phyloP scores from a whole-genome alignment of 2,113 vertebrate genomes.

The Ophthalmolycus amberensis region DNA sequence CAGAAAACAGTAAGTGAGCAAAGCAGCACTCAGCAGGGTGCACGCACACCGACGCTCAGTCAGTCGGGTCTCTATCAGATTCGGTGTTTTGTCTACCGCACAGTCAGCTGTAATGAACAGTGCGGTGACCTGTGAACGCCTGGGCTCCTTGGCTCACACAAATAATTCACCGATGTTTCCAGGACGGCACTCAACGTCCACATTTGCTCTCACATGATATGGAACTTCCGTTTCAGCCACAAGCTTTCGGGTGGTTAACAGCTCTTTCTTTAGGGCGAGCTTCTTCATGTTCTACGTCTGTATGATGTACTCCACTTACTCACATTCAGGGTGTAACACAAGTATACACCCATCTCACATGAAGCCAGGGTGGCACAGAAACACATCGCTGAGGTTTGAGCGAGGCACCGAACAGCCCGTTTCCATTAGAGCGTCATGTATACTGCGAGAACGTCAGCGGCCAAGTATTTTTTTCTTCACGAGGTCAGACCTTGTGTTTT shows the following conservation, averaged over 20 bases:
- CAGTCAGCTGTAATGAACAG: conserved; percentile 19
- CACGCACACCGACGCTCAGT: background rate
- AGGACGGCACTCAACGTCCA: background rate
- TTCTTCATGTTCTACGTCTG: conserved; percentile 11
- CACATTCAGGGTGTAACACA: conserved; percentile 12
- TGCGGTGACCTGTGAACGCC: background rate
- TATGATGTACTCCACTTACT: conserved; percentile 29
- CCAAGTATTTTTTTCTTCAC: background rate
- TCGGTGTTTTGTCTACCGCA: conserved; percentile 29
- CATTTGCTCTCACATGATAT: conserved; percentile 4
- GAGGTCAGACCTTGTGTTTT: conserved; percentile 50
- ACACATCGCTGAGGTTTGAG: conserved; percentile 2
- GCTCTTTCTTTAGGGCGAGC: conserved; percentile 13
- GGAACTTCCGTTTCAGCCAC: conserved; percentile 24
- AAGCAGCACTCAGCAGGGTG: background rate
- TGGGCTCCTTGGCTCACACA: conserved; percentile 4
- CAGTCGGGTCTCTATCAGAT: background rate
- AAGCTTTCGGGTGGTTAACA: conserved; percentile 35
- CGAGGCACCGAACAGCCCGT: conserved; percentile 46
- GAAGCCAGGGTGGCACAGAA: conserved; percentile 11
- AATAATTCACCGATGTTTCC: conserved; percentile 3
- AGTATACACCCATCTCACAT: conserved; percentile 3
- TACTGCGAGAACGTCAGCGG: conserved; percentile 22
- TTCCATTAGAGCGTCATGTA: conserved; percentile 52
- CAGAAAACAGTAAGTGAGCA: background rate